Conservation (phyloP, 2,888 invertebrate species). For the Lypha dubia region DNA sequence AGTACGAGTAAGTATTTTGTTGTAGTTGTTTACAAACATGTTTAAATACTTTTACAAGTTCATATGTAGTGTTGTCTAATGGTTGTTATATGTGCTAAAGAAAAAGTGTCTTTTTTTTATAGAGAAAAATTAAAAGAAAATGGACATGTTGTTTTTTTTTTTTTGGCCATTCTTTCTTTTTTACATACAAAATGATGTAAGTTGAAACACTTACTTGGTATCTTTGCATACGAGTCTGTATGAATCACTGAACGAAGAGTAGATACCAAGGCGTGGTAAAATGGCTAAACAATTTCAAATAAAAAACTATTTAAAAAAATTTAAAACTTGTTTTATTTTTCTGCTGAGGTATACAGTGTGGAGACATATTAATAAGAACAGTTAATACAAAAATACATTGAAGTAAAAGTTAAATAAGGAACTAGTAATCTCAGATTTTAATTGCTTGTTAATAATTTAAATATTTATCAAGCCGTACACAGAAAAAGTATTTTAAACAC, state of each 20-base stretch:
- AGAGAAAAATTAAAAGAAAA: conserved; percentile 31
- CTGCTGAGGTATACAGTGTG: conserved; percentile 32
- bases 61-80: conserved; percentile 58
- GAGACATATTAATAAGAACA: neutral
- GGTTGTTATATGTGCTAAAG: conserved; percentile 43
- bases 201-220: conserved; percentile 59
- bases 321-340: conserved; percentile 61
- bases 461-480: no score
- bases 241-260: conserved; percentile 26
- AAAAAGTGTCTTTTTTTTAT: conserved; percentile 61
- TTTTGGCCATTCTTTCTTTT: conserved; percentile 20
- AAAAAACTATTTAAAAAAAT: conserved; percentile 54
- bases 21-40: conserved; percentile 70
- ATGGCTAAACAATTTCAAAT: conserved; percentile 68
- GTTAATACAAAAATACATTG: neutral
- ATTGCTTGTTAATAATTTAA: no score
- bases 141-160: conserved; percentile 52
- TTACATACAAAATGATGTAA: conserved; percentile 50
- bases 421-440: no score
- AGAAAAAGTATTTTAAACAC: no score
- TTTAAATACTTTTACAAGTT: conserved; percentile 60
- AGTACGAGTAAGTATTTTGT: no score
- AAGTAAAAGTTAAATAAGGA: no score
- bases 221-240: conserved; percentile 50
- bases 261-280: conserved; percentile 64